Conservation (phyloP, 2,888 invertebrate species). For the Erpobdella octoculata region DNA sequence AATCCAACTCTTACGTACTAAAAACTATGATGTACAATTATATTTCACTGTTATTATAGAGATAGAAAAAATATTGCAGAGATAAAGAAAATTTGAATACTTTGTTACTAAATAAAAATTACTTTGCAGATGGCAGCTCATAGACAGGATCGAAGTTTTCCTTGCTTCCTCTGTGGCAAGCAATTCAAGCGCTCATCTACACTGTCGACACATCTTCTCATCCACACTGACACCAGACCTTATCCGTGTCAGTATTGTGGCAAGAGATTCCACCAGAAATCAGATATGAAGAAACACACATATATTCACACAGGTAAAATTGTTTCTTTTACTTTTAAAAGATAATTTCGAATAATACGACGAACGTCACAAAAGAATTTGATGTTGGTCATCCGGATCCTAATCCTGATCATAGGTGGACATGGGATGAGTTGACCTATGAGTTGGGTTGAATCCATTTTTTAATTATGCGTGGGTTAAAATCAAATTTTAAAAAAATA, state of each 20-base stretch:
- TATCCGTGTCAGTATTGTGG: constrained; percentile 97
- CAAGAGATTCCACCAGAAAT: constrained; percentile 96
- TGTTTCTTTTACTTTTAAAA: neutral
- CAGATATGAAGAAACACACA: constrained; percentile 99
- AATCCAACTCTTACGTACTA: neutral
- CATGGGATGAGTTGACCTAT: too few species aligned
- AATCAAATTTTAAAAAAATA: too few species aligned
- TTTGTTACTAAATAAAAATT: neutral
- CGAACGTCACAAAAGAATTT: neutral
- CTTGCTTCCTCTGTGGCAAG: constrained; percentile 96
- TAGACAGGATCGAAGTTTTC: constrained; percentile 27
- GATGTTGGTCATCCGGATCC: neutral
- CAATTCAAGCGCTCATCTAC: constrained; percentile 92
- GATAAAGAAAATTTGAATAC: too few species aligned
- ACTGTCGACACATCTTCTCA: constrained; percentile 88
- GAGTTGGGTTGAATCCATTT: too few species aligned
- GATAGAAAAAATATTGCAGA: too few species aligned
- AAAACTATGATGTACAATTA: neutral
- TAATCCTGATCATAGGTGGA: too few species aligned
- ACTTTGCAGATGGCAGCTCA: neutral
- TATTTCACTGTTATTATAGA: neutral
- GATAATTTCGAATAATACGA: neutral
- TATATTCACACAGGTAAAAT: constrained; percentile 80
- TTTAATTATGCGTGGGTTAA: too few species aligned
- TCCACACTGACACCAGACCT: constrained; percentile 91